Conservation (phyloP, 2,888 invertebrate genomes). For the Diogma glabrata region DNA sequence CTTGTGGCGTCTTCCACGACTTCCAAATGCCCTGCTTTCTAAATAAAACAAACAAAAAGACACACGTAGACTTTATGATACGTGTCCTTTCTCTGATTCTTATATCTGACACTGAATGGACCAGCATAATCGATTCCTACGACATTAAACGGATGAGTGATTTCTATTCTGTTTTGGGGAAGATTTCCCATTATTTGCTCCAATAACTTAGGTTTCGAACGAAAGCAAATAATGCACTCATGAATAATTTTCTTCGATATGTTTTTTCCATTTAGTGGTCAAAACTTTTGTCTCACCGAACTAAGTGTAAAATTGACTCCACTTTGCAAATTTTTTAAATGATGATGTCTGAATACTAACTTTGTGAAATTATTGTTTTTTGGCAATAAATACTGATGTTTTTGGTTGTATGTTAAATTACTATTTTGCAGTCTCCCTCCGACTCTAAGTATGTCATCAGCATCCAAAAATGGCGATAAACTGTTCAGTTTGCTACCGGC, state of each 20-base stretch:
- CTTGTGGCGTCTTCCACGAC: no score
- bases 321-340: conserved; percentile 1
- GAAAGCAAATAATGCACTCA: neutral
- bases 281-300: neutral
- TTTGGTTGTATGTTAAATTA: conserved; percentile 9
- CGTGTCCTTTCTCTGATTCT: neutral
- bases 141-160: conserved; percentile 13
- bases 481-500: neutral
- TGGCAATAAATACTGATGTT: no score
- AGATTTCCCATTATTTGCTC: conserved; percentile 11
- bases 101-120: neutral
- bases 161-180: conserved; percentile 8
- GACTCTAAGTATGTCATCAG: conserved; percentile 5
- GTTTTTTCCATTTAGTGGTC: conserved; percentile 4
- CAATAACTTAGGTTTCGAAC: neutral
- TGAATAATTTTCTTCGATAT: neutral
- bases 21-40: conserved; percentile 13
- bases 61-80: no score
- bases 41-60: conserved; percentile 13
- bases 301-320: conserved; percentile 6
- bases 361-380: conserved; percentile 4
- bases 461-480: conserved; percentile 10
- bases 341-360: conserved; percentile 6
- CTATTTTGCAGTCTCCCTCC: conserved; percentile 12
- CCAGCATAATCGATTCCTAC: conserved; percentile 17